These are phyloP conservation scores for Xerus inauris DNA, from an alignment of 2,113 vertebrate genomes.

Conservation along the genomic window DNA sequence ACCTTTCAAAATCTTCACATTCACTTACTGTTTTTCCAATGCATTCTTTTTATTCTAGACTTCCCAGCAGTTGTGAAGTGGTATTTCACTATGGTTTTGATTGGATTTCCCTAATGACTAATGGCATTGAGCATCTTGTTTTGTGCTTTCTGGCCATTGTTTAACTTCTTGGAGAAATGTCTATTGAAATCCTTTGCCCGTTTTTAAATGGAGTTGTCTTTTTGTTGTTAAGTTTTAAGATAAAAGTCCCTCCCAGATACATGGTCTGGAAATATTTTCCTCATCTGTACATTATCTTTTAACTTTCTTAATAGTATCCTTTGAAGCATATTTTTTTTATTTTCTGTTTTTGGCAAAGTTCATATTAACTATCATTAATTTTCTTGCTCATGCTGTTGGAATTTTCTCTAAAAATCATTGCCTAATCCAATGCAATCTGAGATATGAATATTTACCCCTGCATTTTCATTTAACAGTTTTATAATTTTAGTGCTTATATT, in stretches of 20 bases:
- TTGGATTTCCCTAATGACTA: not conserved
- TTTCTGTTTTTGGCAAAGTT: not conserved
- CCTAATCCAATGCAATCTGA: not conserved
- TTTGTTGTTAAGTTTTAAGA: not conserved
- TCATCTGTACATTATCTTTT: not conserved
- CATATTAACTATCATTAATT: not conserved
- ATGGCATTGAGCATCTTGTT: not conserved
- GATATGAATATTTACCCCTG: not conserved
- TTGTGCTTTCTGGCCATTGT: not conserved
- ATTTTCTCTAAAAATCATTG: not conserved
- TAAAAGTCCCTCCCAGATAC: not conserved
- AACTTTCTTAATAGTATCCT: not conserved
- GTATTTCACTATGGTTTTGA: not conserved
- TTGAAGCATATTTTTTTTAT: not conserved
- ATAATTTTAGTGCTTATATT: not conserved
- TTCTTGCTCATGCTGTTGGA: not conserved
- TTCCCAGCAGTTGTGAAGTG: not conserved
- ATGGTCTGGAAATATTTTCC: not conserved
- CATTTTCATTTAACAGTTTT: not conserved
- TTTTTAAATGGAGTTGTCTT: not conserved
- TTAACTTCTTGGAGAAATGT: not conserved
- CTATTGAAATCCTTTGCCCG: not conserved
- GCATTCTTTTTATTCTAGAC: not conserved
- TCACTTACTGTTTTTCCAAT: not conserved
- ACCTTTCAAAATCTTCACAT: not conserved